Evolutionary conservation across 2,113 vertebrate genomes (phyloP), one percentile per base, ranked within the genome.

Genomic region (Amblyopsis rosae): DNA sequence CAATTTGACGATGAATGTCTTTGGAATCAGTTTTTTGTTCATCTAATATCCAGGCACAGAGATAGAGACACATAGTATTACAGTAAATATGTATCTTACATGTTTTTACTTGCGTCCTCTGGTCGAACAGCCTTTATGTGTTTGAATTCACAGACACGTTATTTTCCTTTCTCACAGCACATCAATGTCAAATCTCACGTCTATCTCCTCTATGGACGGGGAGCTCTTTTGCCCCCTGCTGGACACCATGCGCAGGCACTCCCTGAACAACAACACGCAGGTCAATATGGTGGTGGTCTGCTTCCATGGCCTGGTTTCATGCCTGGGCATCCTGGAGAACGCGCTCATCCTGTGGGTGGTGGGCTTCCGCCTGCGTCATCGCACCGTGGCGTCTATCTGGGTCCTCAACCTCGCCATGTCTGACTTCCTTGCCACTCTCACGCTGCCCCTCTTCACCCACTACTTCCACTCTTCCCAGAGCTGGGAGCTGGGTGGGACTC

Each of bases 341-440:
- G 93, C 94, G 12, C 80, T 98, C 0, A 93, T 98, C 62, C 93
- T 98, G 0, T 86, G 91, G 75, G 93, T 96, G 9, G 86, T 95
- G 49, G 91, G 90, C 8, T 93, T 93, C 59, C 95, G 94, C 83
- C 94, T 96, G 70, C 94, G 82, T 63, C 93, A 82, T 35, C 95
- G 85, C 64, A 96, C 96, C 0, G 95, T 98, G 67, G 93, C 95
- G 1, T 92, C 94, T 0, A 64, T 98, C 53, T 98, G 96, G 96
- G 95, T 98, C 59, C 92, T 98, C 63, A 96, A 98, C 77, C 75
- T 98, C 80, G 96, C 96, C 0, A 58, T 94, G 3, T 96, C 96
- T 0, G 96, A 98, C 76, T 96, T 98, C 86, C 90, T 98, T 62
- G 94, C 96, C 83, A 96, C 94, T 0, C 72, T 96, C 85, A 97